Base-by-base conservation (phyloP, 1,140 invertebrate species). In the Heterodera carotae region DNA sequence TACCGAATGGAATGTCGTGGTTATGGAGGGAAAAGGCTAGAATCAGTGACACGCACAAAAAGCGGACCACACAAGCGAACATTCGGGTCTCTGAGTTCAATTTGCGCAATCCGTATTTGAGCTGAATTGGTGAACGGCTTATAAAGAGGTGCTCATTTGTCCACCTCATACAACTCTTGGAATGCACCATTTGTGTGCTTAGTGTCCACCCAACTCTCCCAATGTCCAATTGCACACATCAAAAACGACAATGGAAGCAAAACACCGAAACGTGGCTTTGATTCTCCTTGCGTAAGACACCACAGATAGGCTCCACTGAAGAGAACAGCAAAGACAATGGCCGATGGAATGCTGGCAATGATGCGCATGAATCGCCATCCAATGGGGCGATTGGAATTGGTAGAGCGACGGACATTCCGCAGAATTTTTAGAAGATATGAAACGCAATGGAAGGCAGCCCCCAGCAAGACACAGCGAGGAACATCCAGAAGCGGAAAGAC, bases 71-170 rank as follows among this genome's bases (percentile, higher is more conserved):
- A 15, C 77, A 75, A 27, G 78, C 59, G n/a, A 59, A 60, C 4
- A 84, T 48, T 27, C 82, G 69, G 10, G 82, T 86, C 3, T 82
- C 64, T 15, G 56, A 34, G 60, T 81, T 84, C 33, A 85, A 48
- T 39, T 82, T 84, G 10, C 82, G 62, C 22, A 85, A 59, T 22
- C 85, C 85, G 39, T 83, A 85, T 72, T 87, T 86, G n/a, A 87
- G 43, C 79, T 86, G 33, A 67, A 86, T 39, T 34, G n/a, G n/a
- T 31, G 43, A 22, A 48, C 4, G 25, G 22, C 18, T 22, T 76
- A 34, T 34, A 27, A 25, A 75, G n/a, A n/a, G 27, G 39, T 74
- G 12, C 43, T 74, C n/a, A 18, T 15, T 15, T 10, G 5, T 53
- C 59, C 12, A 85, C 84, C 75, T 76, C 64, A 62, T 77, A 87